Evolutionary conservation across 2,888 invertebrate species (phyloP).

Genomic region (Diaphora mendica): DNA sequence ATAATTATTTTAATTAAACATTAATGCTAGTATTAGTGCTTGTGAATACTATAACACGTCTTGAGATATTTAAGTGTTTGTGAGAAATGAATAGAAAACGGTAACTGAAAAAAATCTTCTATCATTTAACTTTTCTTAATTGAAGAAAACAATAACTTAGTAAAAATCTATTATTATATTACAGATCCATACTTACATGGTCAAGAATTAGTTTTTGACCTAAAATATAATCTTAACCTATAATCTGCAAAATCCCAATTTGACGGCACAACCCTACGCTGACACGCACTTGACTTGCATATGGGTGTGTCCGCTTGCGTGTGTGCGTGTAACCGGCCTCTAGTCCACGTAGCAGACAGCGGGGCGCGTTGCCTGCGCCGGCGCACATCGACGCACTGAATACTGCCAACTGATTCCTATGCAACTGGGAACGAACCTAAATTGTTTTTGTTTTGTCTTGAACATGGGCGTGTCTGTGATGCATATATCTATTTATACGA

Average conservation of each 20-base stretch:
- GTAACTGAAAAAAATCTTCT: background rate
- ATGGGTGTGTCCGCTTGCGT: constrained; percentile 40
- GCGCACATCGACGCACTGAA: constrained; percentile 37
- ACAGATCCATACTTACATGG: too few species aligned
- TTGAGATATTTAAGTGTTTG: background rate
- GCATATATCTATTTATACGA: background rate
- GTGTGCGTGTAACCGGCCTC: constrained; percentile 45
- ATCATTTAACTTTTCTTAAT: too few species aligned
- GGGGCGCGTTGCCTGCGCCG: constrained; percentile 57
- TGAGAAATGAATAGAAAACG: background rate
- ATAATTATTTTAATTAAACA: background rate
- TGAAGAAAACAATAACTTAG: too few species aligned
- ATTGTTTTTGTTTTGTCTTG: constrained; percentile 18
- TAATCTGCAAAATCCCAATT: constrained; percentile 4
- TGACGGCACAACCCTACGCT: constrained; percentile 40
- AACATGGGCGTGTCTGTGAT: constrained; percentile 3
- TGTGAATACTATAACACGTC: background rate
- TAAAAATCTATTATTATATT: too few species aligned
- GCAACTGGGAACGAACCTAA: constrained; percentile 13
- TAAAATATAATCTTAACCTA: background rate
- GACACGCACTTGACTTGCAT: constrained; percentile 26
- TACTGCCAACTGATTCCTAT: constrained; percentile 46
- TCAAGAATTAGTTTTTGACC: background rate
- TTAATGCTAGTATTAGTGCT: background rate
- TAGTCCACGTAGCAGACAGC: constrained; percentile 60